phyloP scores from a whole-genome alignment of 2,113 vertebrate genomes.

The Apistogramma diplotaenia region DNA sequence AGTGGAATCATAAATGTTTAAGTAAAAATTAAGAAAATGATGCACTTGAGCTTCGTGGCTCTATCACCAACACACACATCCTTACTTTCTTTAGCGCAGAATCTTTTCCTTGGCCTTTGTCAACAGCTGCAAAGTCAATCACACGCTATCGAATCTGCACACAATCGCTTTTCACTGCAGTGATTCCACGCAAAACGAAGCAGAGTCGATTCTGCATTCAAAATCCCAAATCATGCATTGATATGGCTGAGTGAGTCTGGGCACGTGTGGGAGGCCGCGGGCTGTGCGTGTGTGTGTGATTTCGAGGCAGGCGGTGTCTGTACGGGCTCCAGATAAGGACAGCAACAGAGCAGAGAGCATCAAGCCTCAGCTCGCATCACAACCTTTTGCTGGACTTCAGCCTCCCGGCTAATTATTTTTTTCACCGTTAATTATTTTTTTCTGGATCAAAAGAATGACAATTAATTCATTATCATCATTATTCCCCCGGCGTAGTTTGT shows the following conservation, averaged over 20 bases:
- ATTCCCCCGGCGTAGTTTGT: background rate
- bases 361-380: conserved; percentile 29
- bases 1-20: background rate
- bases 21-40: background rate
- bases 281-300: background rate
- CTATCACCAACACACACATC: background rate
- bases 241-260: background rate
- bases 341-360: conserved; percentile 31
- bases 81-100: background rate
- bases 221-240: background rate
- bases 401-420: conserved; percentile 41
- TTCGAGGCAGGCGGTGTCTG: background rate
- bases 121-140: background rate
- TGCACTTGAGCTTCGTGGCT: background rate
- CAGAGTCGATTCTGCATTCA: background rate
- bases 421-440: background rate
- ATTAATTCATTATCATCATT: conserved; percentile 6
- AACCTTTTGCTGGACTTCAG: conserved; percentile 8
- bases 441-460: background rate
- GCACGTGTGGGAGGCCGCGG: conserved; percentile 20
- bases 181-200: background rate
- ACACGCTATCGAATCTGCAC: background rate
- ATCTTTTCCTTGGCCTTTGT: conserved; percentile 17
- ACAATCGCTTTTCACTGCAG: background rate
- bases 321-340: conserved; percentile 46